Evolutionary conservation across 2,888 invertebrate species (phyloP), one percentile per base, ranked within the genome.

Genomic region (Stenchaetothrips biformis): DNA sequence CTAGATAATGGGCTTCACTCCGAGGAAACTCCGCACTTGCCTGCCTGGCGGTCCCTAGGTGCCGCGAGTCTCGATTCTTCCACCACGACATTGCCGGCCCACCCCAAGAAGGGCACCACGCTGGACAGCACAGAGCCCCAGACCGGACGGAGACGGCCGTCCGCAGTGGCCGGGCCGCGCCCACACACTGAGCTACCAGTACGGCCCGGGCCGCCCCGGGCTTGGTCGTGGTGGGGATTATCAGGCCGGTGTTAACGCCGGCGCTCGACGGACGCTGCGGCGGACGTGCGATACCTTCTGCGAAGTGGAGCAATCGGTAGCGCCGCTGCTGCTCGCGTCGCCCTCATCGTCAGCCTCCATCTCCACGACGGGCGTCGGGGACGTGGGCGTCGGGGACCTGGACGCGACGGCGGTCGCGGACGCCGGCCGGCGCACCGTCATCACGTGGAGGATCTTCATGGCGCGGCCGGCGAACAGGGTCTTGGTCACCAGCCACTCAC

Each of bases 11-110:
- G 37, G 37, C 4, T 37, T 37, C 37, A 37, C 37, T 1, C 37
- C 37, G 37, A 37, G 37, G 37, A 37, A 37, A 37, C 37, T 2
- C 37, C 37, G 37, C 37, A 37, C 37, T 37, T 37, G 37, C 81
- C 95, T 95, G 80, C 95, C 93, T 83, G 94, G 86, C 0, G 94
- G 94, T 82, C 93, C 84, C 2, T 79, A 79, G 48, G 74, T 80
- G 2, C 80, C 79, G 8, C 81, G 87, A 7, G 84, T 84, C 62
- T 86, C 86, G 27, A 81, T 83, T 18, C 81, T 81, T 59, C 82
- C 83, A 78, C 81, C 81, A 47, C 80, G 80, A 18, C 7, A 84
- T 85, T 82, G 85, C 86, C 79, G 85, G 84, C 81, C 84, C 85
- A 78, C 84, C 84, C 80, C 83, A 85, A 59, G 85, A 85, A 59